Evolutionary conservation across 2,797 vertebrate genomes (phyloP).

Genomic region (Neomorphus geoffroyi): DNA sequence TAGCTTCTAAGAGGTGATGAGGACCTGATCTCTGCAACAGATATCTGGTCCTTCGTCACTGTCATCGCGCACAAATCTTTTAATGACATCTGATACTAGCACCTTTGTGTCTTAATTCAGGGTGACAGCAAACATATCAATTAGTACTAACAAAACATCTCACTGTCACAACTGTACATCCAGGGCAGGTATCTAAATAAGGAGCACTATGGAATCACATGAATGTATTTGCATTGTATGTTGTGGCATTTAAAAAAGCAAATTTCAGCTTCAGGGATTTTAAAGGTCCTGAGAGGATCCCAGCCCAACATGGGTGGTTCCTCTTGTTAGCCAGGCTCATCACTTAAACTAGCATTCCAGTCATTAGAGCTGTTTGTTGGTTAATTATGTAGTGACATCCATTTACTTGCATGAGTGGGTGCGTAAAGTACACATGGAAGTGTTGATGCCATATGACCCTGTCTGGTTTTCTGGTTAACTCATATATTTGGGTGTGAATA

Average conservation of each 20-base stretch:
- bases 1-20: not conserved
- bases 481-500: not conserved
- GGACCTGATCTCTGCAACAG: not conserved
- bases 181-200: not conserved
- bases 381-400: not conserved
- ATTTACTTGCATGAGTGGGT: not conserved
- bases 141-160: not conserved
- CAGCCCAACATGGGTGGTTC: not conserved
- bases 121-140: accelerated
- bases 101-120: not conserved
- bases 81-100: not conserved
- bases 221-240: not conserved
- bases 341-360: not conserved
- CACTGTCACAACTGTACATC: not conserved
- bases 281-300: not conserved
- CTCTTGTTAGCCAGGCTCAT: not conserved
- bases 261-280: not conserved
- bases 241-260: not conserved
- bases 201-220: not conserved
- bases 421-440: not conserved
- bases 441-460: not conserved
- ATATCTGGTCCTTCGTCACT: not conserved
- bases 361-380: not conserved
- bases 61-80: not conserved
- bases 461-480: not conserved